Conservation (phyloP, 2,888 invertebrate genomes). For the Germaria angustata region DNA sequence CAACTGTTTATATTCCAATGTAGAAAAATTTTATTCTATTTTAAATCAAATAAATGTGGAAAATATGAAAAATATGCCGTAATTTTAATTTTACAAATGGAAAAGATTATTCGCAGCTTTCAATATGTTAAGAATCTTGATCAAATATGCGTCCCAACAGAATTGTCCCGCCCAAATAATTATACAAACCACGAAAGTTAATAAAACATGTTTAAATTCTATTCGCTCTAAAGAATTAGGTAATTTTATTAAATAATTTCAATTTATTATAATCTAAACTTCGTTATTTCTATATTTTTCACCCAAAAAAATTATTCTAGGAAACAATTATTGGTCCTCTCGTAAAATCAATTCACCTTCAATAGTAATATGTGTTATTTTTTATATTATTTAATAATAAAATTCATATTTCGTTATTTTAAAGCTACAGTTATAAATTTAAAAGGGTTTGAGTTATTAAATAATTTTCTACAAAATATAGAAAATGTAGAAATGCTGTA, state of each 20-base stretch:
- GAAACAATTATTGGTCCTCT: slow-evolving; percentile 59
- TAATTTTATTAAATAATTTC: slow-evolving; percentile 22
- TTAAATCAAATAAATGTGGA: neutral
- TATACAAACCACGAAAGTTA: neutral
- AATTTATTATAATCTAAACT: slow-evolving; percentile 7
- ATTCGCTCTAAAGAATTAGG: slow-evolving; percentile 15
- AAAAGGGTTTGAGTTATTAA: slow-evolving; percentile 5
- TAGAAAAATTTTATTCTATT: neutral
- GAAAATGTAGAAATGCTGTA: neutral
- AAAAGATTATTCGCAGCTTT: no score
- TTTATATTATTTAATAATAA: slow-evolving; percentile 1
- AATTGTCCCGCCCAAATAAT: neutral
- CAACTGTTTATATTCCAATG: slow-evolving; percentile 34
- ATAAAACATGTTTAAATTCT: neutral
- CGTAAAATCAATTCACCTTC: slow-evolving; percentile 52
- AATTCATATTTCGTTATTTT: neutral
- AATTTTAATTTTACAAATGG: no score
- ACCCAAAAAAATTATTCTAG: slow-evolving; percentile 43
- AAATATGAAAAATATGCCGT: neutral
- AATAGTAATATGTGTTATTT: slow-evolving; percentile 22
- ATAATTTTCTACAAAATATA: neutral
- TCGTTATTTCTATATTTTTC: slow-evolving; percentile 20
- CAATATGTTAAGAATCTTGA: no score
- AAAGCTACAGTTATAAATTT: slow-evolving; percentile 1
- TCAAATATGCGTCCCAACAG: no score